These are phyloP conservation scores for Athripsodes cinereus DNA, from an alignment of 2,888 invertebrate species.

Conservation along the genomic window DNA sequence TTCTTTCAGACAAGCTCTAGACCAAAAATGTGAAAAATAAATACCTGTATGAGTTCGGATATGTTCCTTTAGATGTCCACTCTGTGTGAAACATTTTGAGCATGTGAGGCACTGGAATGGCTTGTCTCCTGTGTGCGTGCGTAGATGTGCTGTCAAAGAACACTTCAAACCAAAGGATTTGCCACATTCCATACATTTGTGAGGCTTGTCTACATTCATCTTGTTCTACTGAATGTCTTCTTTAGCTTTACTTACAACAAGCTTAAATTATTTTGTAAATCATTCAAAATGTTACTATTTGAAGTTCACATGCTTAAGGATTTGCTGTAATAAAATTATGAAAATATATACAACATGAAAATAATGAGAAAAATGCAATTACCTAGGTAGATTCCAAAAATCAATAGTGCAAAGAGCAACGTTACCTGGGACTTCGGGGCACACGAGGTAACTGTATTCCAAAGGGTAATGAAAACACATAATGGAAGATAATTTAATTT, in stretches of 20 bases:
- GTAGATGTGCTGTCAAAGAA: slow-evolving; percentile 20
- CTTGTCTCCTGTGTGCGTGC: slow-evolving; percentile 22
- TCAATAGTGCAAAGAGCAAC: neutral
- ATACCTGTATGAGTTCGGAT: slow-evolving; percentile 24
- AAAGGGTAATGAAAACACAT: no score
- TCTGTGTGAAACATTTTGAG: slow-evolving; percentile 19
- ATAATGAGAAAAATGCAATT: neutral
- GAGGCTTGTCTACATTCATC: slow-evolving; percentile 2
- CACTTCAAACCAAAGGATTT: slow-evolving; percentile 20
- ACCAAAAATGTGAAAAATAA: no score
- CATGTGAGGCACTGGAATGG: slow-evolving; percentile 21
- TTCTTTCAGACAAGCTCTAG: no score
- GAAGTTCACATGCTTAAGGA: neutral
- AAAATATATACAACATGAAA: neutral
- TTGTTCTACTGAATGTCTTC: neutral
- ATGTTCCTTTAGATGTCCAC: slow-evolving; percentile 23
- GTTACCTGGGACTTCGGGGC: no score
- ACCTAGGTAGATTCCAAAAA: neutral
- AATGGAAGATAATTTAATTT: no score
- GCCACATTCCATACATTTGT: slow-evolving; percentile 19
- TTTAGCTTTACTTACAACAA: neutral
- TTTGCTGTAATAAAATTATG: neutral
- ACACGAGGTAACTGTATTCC: no score
- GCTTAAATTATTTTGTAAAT: no score
- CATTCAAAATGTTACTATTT: no score